phyloP scores from a whole-genome alignment of 2,113 vertebrate genomes.

The Sphyrna mokarran region DNA sequence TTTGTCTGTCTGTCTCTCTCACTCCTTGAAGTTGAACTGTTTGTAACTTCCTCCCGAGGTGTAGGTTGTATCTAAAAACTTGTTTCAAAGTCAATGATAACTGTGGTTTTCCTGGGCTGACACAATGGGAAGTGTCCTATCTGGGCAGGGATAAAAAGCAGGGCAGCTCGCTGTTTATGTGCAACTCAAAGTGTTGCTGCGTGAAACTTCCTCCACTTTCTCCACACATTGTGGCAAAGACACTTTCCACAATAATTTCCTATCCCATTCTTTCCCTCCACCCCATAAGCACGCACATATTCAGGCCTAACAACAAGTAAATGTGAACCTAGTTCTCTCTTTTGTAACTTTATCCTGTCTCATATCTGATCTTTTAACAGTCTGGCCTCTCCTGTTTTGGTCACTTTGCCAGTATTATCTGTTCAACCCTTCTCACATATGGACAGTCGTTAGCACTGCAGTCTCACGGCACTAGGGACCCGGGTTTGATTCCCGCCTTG shows the following conservation, averaged over 20 bases:
- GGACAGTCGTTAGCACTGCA: too few relatives aligned
- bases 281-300: background rate
- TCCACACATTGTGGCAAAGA: background rate
- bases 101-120: background rate
- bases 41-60: background rate
- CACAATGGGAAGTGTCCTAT: background rate
- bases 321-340: background rate
- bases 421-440: background rate
- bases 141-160: background rate
- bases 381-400: background rate
- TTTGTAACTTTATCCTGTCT: background rate
- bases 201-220: background rate
- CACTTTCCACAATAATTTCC: background rate
- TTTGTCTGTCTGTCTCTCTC: background rate
- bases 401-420: background rate
- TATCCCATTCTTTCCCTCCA: background rate
- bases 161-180: background rate
- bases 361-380: background rate
- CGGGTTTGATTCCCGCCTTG: too few relatives aligned
- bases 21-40: background rate
- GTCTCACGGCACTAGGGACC: too few relatives aligned
- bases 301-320: background rate
- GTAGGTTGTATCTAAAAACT: background rate
- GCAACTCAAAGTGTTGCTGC: background rate
- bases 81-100: background rate